These are phyloP conservation scores for Syndactyla subalaris DNA, from an alignment of 2,797 vertebrate genomes.

Conservation along the genomic window DNA sequence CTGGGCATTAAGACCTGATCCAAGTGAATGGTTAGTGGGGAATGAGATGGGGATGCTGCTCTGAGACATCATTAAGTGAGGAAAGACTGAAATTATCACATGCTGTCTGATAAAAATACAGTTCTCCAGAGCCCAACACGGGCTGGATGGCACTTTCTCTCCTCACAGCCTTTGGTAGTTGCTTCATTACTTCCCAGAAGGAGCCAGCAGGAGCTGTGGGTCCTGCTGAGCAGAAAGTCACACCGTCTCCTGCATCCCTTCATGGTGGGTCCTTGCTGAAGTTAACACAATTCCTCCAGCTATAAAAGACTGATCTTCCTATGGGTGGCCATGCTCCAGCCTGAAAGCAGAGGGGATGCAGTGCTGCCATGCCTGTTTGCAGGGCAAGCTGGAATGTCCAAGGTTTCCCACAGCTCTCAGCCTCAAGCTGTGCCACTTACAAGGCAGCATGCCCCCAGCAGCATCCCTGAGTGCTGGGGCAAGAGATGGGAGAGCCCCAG, in stretches of 20 bases:
- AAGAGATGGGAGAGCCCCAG: neutral
- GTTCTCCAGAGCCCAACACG: neutral
- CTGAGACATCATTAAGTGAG: neutral
- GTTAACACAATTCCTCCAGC: neutral
- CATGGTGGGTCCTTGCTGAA: neutral
- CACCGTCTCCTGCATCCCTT: neutral
- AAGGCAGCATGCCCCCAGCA: accelerated
- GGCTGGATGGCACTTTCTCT: neutral
- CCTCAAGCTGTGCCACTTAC: neutral
- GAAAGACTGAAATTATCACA: neutral
- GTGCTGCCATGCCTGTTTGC: accelerated
- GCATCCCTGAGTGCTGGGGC: neutral
- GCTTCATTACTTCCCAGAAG: neutral
- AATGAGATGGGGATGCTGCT: neutral
- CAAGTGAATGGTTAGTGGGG: accelerated
- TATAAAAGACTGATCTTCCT: neutral
- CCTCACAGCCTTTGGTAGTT: neutral
- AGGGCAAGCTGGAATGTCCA: neutral
- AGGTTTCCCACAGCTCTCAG: neutral
- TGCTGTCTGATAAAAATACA: neutral
- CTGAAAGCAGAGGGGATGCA: neutral
- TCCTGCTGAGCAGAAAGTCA: neutral
- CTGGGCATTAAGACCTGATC: neutral
- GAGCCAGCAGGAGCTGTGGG: neutral
- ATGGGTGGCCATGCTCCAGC: neutral